A percentile compares a stretch with the other conserved stretches of the same genome.
Conservation (phyloP, 2,797 vertebrate species). For the Botia kubotai region DNA sequence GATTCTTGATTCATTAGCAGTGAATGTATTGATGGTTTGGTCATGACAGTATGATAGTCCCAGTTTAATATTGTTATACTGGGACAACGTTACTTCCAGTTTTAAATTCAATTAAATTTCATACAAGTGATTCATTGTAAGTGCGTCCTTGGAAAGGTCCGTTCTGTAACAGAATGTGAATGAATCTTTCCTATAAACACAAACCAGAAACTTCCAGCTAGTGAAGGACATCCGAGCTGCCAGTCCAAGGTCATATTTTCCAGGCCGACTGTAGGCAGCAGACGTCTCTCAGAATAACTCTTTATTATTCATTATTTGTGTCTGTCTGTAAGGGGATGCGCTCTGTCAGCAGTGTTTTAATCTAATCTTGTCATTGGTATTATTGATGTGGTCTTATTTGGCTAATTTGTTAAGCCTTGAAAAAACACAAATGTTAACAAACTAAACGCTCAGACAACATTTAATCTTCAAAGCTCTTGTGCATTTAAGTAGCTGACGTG, state of each 20-base stretch:
- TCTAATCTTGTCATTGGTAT: background rate
- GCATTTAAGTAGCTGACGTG: no score
- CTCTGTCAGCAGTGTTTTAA: background rate
- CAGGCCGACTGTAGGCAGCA: slow-evolving; percentile 29
- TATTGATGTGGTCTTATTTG: background rate
- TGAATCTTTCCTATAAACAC: slow-evolving; percentile 58
- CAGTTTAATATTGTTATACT: background rate
- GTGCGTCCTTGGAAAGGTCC: background rate
- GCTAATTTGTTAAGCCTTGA: background rate
- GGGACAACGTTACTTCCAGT: background rate
- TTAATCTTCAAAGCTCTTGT: background rate
- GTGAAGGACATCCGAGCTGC: slow-evolving; percentile 36
- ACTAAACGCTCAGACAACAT: background rate
- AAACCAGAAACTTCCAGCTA: background rate
- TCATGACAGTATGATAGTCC: background rate
- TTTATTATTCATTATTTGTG: slow-evolving; percentile 29
- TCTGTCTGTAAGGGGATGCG: slow-evolving; percentile 8
- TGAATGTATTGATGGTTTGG: background rate
- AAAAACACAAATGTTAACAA: background rate
- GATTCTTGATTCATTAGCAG: background rate
- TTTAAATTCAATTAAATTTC: slow-evolving; percentile 6
- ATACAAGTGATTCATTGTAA: background rate
- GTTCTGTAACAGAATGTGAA: slow-evolving; percentile 46
- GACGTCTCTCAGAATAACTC: slow-evolving; percentile 30
- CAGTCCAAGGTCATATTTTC: slow-evolving; percentile 54